Percentiles rank a stretch among this genome's conserved stretches.
These are phyloP conservation scores for Saxidomus purpurata DNA, from an alignment of 1,140 invertebrate genomes.

Conservation along the genomic window DNA sequence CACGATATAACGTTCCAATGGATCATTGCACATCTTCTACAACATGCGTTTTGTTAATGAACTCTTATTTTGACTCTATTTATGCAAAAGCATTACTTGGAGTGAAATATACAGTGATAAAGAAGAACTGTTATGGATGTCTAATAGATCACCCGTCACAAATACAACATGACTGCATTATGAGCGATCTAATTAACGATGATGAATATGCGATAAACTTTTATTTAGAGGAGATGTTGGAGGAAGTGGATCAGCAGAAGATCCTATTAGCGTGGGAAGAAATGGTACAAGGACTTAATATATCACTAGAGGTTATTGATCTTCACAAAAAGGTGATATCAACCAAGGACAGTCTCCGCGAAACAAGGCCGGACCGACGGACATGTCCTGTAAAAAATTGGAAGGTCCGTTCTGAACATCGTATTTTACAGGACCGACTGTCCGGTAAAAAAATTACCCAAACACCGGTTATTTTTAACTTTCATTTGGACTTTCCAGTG, in stretches of 20 bases:
- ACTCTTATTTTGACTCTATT: conserved; percentile 50
- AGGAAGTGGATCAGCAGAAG: conserved; percentile 30
- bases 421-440: no score
- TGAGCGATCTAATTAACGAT: background rate
- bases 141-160: conserved; percentile 47
- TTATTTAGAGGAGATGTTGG: conserved; percentile 54
- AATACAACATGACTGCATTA: conserved; percentile 35
- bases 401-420: no score
- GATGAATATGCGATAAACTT: conserved; percentile 44
- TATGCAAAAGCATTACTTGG: conserved; percentile 38
- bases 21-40: background rate
- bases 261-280: conserved; percentile 45
- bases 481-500: no score
- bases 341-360: conserved; percentile 13
- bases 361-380: conserved; percentile 42
- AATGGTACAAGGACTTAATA: conserved; percentile 1
- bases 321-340: conserved; percentile 40
- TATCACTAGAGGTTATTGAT: background rate
- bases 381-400: no score
- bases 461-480: no score
- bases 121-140: conserved; percentile 56
- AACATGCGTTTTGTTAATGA: conserved; percentile 37
- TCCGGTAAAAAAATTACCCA: no score
- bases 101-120: conserved; percentile 20
- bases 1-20: background rate